Conservation (phyloP, 2,797 vertebrate genomes). For the Luscinia megarhynchos region DNA sequence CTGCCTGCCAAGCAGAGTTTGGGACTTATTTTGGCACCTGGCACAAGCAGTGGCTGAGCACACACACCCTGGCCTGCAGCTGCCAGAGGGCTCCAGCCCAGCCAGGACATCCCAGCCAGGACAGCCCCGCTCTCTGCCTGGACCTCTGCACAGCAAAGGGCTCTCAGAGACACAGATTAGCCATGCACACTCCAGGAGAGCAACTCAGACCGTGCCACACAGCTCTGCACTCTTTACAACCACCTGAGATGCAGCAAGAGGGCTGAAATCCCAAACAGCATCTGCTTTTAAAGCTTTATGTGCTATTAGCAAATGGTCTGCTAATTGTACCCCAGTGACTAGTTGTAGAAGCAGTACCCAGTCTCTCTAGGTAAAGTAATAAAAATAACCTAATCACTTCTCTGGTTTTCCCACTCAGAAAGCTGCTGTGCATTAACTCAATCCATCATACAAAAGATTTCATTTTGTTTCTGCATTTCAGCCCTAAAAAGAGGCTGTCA, state of each 20-base stretch:
- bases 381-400: slow-evolving; percentile 39
- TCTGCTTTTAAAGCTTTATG: not conserved
- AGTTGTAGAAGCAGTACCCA: slow-evolving; percentile 4
- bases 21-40: not conserved
- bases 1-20: fast-evolving
- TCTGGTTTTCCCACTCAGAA: slow-evolving; percentile 47
- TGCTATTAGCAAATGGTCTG: slow-evolving; percentile 15
- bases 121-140: not conserved
- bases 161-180: not conserved
- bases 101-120: not conserved
- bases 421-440: slow-evolving; percentile 31
- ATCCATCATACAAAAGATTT: slow-evolving; percentile 40
- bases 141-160: not conserved
- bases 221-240: not conserved
- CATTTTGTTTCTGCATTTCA: slow-evolving; percentile 55
- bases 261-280: not conserved
- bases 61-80: not conserved
- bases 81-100: not conserved
- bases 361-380: slow-evolving; percentile 41
- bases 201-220: fast-evolving
- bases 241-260: not conserved
- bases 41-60: fast-evolving
- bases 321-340: slow-evolving; percentile 29
- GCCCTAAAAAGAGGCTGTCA: slow-evolving; percentile 53
- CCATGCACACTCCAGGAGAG: not conserved